Base-by-base conservation (phyloP, 2,797 vertebrate genomes). In the Hyperoplus lanceolatus region DNA sequence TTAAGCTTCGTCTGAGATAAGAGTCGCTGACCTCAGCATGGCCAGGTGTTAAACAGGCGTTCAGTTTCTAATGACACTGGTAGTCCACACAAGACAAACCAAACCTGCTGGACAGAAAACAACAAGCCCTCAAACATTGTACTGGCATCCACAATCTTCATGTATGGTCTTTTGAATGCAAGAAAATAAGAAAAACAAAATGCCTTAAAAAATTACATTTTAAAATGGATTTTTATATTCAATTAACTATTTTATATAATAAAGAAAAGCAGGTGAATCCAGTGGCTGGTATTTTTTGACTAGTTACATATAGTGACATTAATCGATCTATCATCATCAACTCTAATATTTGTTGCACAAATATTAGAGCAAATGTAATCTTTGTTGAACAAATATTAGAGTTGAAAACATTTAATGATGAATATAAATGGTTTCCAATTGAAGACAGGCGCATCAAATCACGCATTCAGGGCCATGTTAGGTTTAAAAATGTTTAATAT, bases 1-100 rank as follows among this genome's bases (percentile, higher is more conserved):
- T 87, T 70, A 70, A 88, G 73, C 63, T 59, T 45, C 8, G n/a
- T 66, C 76, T 77, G 83, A 80, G 79, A 50, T 46, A 63, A 70
- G 53, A 73, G 55, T 29, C 29, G 29, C 43, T 14, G 41, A 70
- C 71, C 64, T 66, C 76, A 56, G 75, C 60, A 70, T 61, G 57
- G 4, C 18, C 57, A 38, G 83, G 70, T 54, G 48, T 80, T 70
- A 90, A 62, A 60, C 50, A 41, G 49, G 56, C 10, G 16, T 64
- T 87, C 46, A 45, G 63, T 75, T 73, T 64, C 12, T 67, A 61
- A 58, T 10, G 13, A 63, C 67, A 63, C 5, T 4, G 12, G 50
- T 41, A 39, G 51, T 11, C 60, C 10, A 49, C 58, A 39, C n/a
- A 21, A 43, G 59, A 79, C 29, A 29, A 29, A 29, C 29, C 29